Base-by-base conservation (phyloP, 1,140 invertebrate genomes). In the Neodiprion pinetum region DNA sequence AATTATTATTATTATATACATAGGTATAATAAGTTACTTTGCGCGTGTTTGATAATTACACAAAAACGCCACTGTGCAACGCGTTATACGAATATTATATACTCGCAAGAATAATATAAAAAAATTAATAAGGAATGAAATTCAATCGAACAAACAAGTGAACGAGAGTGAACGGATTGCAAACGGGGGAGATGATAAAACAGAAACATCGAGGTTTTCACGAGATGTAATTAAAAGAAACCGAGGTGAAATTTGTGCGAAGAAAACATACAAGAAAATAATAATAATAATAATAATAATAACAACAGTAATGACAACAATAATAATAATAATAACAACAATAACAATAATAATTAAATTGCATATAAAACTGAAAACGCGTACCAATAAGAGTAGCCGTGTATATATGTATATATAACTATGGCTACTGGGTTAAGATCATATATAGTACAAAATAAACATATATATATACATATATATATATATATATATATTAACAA, bases 381-480 rank as follows among this genome's bases (percentile, higher is more conserved):
- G 28, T 40, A 40, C 28, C 28, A 40, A 40, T 3, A 40, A 40
- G 28, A 40, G 28, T 40, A 40, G 28, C 28, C 2, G 28, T 40
- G 5, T 40, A 40, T 40, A 40, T 40, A 40, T 40, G 5, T 40
- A 40, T 40, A 40, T 40, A 40, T 40, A 40, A 40, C 28, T 40
- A 40, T 40, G 28, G 28, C 28, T 1, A 81, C 81, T 80, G 83
- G 80, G 85, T 88, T 85, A 87, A 87, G 85, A 88, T 88, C 87
- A 84, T 88, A 88, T 86, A 88, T 87, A 88, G 87, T 88, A 88
- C 87, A 88, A 88, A 88, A 78, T 88, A 87, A 88, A 88, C 85
- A 86, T 87, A 87, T 87, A 87, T 61, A 61, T 61, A 61, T 61
- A 61, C 9, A 40, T 4, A 40, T 40, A 40, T 21, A 21, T 17